Evolutionary conservation across 2,113 vertebrate species (phyloP), one percentile per base, ranked within the genome.

Genomic region (Megalops atlanticus): DNA sequence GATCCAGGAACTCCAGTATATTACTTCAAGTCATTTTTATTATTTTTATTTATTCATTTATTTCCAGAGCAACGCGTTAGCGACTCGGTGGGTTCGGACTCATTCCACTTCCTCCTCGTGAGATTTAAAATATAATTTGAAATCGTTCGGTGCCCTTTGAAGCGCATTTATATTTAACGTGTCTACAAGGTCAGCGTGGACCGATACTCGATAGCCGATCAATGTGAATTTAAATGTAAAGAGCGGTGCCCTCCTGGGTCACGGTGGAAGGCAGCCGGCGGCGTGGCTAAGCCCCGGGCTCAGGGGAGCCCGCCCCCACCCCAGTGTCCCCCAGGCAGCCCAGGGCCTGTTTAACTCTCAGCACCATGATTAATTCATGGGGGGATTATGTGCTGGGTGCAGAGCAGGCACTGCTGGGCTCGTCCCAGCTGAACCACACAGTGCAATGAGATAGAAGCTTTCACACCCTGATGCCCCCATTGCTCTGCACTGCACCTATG

Each of bases 171-270:
- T 91, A 93, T 92, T 89, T 91, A 89, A 88, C 78, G 64, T 85
- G 82, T 89, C 18, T 75, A 89, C 91, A 93, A 92, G 91, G 92
- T 93, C 92, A 92, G 89, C 89, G 89, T 88, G 86, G 88, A 90
- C 89, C 92, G 90, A 92, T 92, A 92, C 87, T 89, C 93, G 85
- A 93, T 93, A 90, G 91, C 86, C 85, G 86, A 94, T 94, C 92
- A 93, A 94, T 94, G 91, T 88, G 80, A 91, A 93, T 94, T 93
- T 92, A 88, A 94, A 93, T 93, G 89, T 92, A 92, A 93, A 94
- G 91, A 92, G 90, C 87, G 82, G 75, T 88, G 85, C 87, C 87
- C 91, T 88, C 72, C 74, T 83, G 92, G 88, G 88, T 79, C 82
- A 81, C 79, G 45, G 86, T 87, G 91, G 86, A 31, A 10, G 81